phyloP scores from a whole-genome alignment of 23 tunicate species.

The Ascidia mentula region DNA sequence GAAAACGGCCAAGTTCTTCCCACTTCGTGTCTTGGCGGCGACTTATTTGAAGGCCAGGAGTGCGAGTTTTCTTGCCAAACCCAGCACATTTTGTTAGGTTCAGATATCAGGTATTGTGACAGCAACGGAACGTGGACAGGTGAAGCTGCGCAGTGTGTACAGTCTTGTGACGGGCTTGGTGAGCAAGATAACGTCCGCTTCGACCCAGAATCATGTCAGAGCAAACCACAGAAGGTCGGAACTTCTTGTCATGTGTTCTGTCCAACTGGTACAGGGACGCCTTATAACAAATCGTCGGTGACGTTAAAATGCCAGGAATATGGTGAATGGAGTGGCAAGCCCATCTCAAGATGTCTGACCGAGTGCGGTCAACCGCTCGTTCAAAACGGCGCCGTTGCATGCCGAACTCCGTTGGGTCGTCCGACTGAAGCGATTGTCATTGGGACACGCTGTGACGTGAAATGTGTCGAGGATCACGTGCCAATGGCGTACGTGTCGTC shows the following conservation, averaged over 20 bases:
- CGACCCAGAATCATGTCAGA: constrained; percentile 21
- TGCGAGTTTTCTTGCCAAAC: constrained; percentile 51
- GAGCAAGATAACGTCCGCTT: not conserved
- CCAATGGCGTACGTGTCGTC: constrained; percentile 12
- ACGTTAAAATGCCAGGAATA: constrained; percentile 6
- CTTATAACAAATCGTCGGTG: not conserved
- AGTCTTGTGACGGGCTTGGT: constrained; percentile 19
- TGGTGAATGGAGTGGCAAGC: constrained; percentile 38
- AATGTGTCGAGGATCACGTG: constrained; percentile 32
- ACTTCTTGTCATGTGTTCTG: constrained; percentile 31
- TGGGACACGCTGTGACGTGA: constrained; percentile 18
- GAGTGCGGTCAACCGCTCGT: constrained; percentile 17
- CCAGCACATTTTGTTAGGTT: constrained; percentile 27
- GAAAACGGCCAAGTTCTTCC: constrained; percentile 38
- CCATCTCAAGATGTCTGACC: constrained; percentile 17
- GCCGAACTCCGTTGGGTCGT: not conserved
- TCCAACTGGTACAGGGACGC: constrained; percentile 2
- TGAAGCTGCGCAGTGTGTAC: constrained; percentile 16
- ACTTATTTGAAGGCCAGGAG: constrained; percentile 28
- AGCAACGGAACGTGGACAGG: constrained; percentile 50
- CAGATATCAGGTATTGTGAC: constrained; percentile 22
- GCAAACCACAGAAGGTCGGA: not conserved
- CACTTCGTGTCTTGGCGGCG: constrained; percentile 43
- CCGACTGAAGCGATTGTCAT: not conserved
- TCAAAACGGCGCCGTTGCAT: constrained; percentile 23